phyloP scores from a whole-genome alignment of 2,888 invertebrate species.

The Mythimna impura region DNA sequence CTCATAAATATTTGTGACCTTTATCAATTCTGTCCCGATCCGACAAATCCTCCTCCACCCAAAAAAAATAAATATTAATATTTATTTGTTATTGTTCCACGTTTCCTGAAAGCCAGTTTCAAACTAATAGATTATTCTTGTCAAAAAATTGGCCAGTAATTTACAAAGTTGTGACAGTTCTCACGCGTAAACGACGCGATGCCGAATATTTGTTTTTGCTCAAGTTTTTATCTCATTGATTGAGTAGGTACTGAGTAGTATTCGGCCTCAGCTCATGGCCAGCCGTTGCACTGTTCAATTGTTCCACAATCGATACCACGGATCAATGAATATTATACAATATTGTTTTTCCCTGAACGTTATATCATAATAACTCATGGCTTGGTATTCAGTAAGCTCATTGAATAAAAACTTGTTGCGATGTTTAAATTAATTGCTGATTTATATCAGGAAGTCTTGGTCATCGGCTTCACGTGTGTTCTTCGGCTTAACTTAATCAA shows the following conservation, averaged over 20 bases:
- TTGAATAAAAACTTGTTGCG: constrained; percentile 75
- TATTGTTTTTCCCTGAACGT: constrained; percentile 70
- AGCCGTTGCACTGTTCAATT: constrained; percentile 69
- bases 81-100: constrained; percentile 23
- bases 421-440: constrained; percentile 82
- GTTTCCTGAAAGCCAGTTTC: constrained; percentile 18
- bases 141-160: constrained; percentile 31
- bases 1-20: constrained; percentile 26
- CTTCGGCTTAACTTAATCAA: constrained; percentile 50
- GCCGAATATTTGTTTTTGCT: constrained; percentile 65
- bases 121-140: constrained; percentile 34
- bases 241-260: constrained; percentile 36
- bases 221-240: constrained; percentile 63
- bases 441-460: constrained; percentile 80
- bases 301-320: constrained; percentile 67
- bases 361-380: constrained; percentile 70
- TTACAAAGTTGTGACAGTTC: constrained; percentile 63
- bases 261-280: constrained; percentile 74
- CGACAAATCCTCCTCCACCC: not conserved
- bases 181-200: constrained; percentile 58
- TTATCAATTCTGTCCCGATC: constrained; percentile 19
- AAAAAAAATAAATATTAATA: constrained; percentile 25
- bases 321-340: constrained; percentile 70
- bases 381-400: constrained; percentile 70
- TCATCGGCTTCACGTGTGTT: constrained; percentile 65